Conservation (phyloP, 92 coral and sea anemone genomes). For the Umimayanthus chanpuru region DNA sequence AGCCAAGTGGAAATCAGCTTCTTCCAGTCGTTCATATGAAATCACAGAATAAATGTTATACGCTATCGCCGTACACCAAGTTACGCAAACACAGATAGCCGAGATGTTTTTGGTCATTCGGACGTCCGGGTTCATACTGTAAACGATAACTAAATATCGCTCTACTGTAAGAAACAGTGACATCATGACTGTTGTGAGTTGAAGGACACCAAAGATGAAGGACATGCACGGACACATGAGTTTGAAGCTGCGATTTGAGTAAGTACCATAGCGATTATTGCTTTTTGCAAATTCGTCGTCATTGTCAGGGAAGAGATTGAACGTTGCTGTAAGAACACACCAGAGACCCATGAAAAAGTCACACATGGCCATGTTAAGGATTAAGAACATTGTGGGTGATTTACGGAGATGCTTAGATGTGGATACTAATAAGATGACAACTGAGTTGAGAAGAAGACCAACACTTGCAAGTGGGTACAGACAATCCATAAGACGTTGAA, state of each 20-base stretch:
- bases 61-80: slow-evolving; percentile 53
- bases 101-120: slow-evolving; percentile 39
- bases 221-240: slow-evolving; percentile 56
- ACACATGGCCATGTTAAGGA: background rate
- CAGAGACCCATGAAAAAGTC: background rate
- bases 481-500: background rate
- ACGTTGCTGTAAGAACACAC: background rate
- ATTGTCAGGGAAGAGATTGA: background rate
- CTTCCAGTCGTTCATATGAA: slow-evolving; percentile 55
- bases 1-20: slow-evolving; percentile 52
- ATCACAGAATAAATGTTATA: slow-evolving; percentile 42
- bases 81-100: slow-evolving; percentile 10
- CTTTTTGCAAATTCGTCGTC: background rate
- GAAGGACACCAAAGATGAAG: slow-evolving; percentile 61
- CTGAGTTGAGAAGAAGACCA: background rate
- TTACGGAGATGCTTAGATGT: background rate
- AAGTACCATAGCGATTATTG: too few relatives aligned
- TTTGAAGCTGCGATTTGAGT: background rate
- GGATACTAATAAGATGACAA: background rate
- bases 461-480: background rate
- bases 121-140: slow-evolving; percentile 63
- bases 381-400: background rate
- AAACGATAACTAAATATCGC: slow-evolving; percentile 63
- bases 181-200: slow-evolving; percentile 52
- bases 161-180: slow-evolving; percentile 63